These are phyloP conservation scores for Uropsilus gracilis DNA, from an alignment of 2,113 vertebrate genomes.

Conservation along the genomic window DNA sequence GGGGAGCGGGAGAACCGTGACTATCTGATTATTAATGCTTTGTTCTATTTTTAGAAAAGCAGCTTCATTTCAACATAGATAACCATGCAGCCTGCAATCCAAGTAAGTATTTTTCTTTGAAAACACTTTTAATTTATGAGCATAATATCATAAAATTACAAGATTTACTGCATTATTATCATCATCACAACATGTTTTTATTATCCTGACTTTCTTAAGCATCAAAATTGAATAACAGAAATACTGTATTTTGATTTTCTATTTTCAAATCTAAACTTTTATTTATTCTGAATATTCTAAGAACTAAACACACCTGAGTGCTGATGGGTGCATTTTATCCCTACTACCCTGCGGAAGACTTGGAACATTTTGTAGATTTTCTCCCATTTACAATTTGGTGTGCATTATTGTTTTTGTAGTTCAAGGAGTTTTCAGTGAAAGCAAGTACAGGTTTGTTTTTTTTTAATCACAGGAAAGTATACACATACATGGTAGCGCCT, in stretches of 20 bases:
- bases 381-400: background rate
- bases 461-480: background rate
- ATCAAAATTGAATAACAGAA: constrained; percentile 25
- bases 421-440: background rate
- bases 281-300: constrained; percentile 15
- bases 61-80: constrained; percentile 68
- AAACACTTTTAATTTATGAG: background rate
- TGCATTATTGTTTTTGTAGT: background rate
- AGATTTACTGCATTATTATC: constrained; percentile 3
- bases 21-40: constrained; percentile 41
- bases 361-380: background rate
- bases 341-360: background rate
- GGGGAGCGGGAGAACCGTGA: background rate
- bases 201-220: background rate
- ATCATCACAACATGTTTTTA: constrained; percentile 20
- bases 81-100: constrained; percentile 87
- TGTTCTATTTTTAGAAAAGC: constrained; percentile 71
- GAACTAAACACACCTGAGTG: background rate
- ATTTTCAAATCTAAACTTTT: constrained; percentile 36
- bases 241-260: constrained; percentile 18
- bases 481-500: background rate
- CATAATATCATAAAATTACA: constrained; percentile 23
- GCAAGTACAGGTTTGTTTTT: background rate
- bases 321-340: background rate
- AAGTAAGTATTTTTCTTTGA: constrained; percentile 80